Evolutionary conservation across 2,113 vertebrate genomes (phyloP).

Genomic region (Grammomys surdaster): DNA sequence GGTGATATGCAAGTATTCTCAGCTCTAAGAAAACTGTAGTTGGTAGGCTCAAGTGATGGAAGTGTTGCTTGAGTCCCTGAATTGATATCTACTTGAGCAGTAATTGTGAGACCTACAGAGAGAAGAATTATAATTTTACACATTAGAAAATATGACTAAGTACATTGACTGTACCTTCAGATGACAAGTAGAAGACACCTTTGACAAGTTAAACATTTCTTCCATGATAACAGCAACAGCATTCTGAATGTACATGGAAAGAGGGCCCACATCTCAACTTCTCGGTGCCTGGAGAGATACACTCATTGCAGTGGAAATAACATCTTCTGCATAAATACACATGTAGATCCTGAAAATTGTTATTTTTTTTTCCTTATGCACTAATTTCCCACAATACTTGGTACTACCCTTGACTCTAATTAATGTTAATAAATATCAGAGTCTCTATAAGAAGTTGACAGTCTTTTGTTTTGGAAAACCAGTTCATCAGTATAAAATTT

Average conservation of each 20-base stretch:
- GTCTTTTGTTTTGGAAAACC: not conserved
- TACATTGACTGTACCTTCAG: not conserved
- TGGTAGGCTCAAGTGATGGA: not conserved
- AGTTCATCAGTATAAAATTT: not conserved
- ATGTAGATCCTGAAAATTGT: not conserved
- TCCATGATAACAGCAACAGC: not conserved
- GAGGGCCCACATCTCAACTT: not conserved
- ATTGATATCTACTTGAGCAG: not conserved
- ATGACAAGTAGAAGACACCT: not conserved
- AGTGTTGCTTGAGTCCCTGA: not conserved
- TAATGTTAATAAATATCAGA: constrained; percentile 54
- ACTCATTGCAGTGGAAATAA: not conserved
- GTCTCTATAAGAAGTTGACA: not conserved
- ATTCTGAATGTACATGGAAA: accelerated
- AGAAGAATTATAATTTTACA: not conserved
- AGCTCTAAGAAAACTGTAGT: not conserved
- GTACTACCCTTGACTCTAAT: not conserved
- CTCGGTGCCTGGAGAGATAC: not conserved
- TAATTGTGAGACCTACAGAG: not conserved
- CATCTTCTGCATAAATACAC: not conserved
- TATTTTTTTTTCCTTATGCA: not conserved
- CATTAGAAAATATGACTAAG: not conserved
- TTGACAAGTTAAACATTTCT: not conserved
- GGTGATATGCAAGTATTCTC: too few relatives aligned
- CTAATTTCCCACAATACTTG: not conserved